Evolutionary conservation across 2,113 vertebrate genomes (phyloP), one percentile per base, ranked within the genome.

Genomic region (Hemiprocne comata): DNA sequence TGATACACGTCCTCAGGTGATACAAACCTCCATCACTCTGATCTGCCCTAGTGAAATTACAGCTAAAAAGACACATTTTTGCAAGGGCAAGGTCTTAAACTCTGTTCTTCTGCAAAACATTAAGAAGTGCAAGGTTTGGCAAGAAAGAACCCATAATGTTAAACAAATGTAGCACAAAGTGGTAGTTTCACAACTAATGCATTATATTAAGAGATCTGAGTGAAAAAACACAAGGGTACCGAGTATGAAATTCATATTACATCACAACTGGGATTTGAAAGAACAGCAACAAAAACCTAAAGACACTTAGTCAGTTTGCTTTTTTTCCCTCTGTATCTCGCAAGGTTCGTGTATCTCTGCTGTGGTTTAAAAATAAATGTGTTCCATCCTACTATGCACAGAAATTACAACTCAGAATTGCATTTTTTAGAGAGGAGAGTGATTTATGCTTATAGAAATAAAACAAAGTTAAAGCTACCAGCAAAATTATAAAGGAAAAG

Each of bases 141-240:
- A 61, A 50, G 84, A 76, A 91, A 46, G n/a, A 18, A 61, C 6
- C 19, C 21, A 13, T 92, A 91, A 94, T 76, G 55, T 50, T 85
- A 95, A 95, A 87, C 77, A 91, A 95, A 89, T 85, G 40, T 7
- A 76, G 66, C 42, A 79, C 50, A 17, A 81, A 84, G 67, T 76
- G 50, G 54, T 72, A 90, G 85, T 87, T 82, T 95, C 71, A 58
- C 79, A 90, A 83, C 40, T 76, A 93, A 85, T 76, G 38, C 38
- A 67, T 55, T 58, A 58, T 24, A 89, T 78, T 89, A 86, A 86
- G 55, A 70, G 33, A 93, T 36, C 14, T 16, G 7, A 91, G 21
- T 24, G 33, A n/a, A 79, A 85, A 79, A 85, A 85, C 6, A 53
- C 13, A 70, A 62, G 34, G 0, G 0, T 36, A 85, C 23, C 34